A percentile compares a stretch with the other conserved stretches of the same genome.
Conservation (phyloP, 2,113 vertebrate genomes). For the Gadus chalcogrammus region DNA sequence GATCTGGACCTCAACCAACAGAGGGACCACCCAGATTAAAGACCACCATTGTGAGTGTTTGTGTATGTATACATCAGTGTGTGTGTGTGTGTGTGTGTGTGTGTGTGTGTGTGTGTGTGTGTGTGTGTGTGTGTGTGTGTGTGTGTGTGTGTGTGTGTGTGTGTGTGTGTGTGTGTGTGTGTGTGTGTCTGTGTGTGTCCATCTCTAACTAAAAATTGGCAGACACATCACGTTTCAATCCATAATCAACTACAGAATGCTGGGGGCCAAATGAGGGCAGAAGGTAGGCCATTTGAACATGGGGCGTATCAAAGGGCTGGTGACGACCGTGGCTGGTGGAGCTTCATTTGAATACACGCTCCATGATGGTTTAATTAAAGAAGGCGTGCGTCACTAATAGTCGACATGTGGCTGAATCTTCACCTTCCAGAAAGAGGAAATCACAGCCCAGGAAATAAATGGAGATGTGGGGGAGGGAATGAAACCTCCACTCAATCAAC, state of each 20-base stretch:
- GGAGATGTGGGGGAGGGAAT: too few species aligned
- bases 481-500: too few species aligned
- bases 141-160: background rate
- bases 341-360: conserved; percentile 39
- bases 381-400: conserved; percentile 42
- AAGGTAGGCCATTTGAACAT: too few species aligned
- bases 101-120: background rate
- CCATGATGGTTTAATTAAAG: conserved; percentile 47
- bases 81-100: background rate
- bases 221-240: background rate
- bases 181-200: background rate
- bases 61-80: background rate
- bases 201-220: background rate
- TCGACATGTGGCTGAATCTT: conserved; percentile 40
- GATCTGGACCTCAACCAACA: too few species aligned
- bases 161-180: background rate
- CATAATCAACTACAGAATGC: background rate
- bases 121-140: background rate
- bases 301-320: conserved; percentile 36
- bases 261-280: too few species aligned
- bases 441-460: too few species aligned
- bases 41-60: background rate
- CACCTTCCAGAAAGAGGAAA: background rate
- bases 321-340: conserved; percentile 34
- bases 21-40: too few species aligned